A percentile compares a stretch with the other conserved stretches of the same genome.
Evolutionary conservation across 2,113 vertebrate genomes (phyloP).

Genomic region (Plotosus lineatus): DNA sequence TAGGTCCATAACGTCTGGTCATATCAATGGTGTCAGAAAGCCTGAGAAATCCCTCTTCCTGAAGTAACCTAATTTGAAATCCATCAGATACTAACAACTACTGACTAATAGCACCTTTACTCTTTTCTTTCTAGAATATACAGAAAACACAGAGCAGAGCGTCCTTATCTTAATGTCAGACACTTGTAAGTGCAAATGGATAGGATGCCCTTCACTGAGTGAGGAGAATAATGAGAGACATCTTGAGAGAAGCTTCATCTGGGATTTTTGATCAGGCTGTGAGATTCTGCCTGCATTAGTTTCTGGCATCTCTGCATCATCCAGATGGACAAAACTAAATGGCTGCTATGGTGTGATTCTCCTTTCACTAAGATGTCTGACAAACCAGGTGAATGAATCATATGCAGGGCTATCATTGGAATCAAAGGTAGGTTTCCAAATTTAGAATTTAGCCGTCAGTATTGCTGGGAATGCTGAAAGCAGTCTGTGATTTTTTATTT

Average conservation of each 20-base stretch:
- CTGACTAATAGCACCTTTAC: too few species aligned
- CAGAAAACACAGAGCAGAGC: not conserved
- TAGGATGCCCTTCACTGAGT: not conserved
- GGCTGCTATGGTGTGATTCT: not conserved
- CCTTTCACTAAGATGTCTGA: not conserved
- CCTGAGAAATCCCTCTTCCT: too few species aligned
- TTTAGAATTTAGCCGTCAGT: not conserved
- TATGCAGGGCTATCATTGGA: not conserved
- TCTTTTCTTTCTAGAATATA: too few species aligned
- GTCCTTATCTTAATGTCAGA: not conserved
- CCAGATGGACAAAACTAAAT: conserved; percentile 1
- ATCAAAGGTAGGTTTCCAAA: not conserved
- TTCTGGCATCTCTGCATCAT: not conserved
- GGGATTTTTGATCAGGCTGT: not conserved
- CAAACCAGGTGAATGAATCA: not conserved
- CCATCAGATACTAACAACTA: too few species aligned
- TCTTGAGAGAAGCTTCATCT: not conserved
- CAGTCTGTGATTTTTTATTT: not conserved
- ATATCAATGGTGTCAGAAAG: too few species aligned
- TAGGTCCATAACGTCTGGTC: too few species aligned
- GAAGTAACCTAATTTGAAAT: too few species aligned
- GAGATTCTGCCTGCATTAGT: not conserved
- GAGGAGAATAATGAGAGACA: not conserved
- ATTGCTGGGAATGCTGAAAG: not conserved
- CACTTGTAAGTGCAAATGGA: not conserved